phyloP scores from a whole-genome alignment of 37 sponge, comb jelly and placozoan genomes.

The Amphimedon queenslandica region DNA sequence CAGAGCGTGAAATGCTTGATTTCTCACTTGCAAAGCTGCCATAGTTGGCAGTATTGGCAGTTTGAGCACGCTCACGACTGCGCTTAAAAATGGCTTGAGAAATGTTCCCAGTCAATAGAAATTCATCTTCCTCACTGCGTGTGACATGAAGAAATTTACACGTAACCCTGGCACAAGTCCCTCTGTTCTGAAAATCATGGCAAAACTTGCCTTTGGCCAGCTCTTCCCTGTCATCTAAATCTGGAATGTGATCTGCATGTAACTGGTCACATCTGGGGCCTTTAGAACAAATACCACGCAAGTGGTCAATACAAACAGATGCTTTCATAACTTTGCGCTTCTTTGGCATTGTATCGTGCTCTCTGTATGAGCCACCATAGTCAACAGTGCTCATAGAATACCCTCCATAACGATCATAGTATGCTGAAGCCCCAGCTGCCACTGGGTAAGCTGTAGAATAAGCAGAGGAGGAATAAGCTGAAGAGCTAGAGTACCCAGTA shows the following conservation, averaged over 20 bases:
- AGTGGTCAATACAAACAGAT: conserved; percentile 49
- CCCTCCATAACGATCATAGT: too few relatives aligned
- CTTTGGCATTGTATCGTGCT: conserved; percentile 23
- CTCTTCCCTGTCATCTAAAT: conserved; percentile 50
- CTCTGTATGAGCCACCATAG: too few relatives aligned
- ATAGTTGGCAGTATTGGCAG: background rate
- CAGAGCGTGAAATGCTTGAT: background rate
- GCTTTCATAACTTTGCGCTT: conserved; percentile 27
- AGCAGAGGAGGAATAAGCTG: too few relatives aligned
- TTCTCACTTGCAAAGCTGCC: background rate
- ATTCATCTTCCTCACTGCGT: conserved; percentile 63
- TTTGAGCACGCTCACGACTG: conserved; percentile 8
- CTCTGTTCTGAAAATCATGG: conserved; percentile 59
- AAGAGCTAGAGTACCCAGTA: too few relatives aligned
- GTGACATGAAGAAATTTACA: conserved; percentile 63
- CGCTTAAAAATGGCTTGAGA: conserved; percentile 47
- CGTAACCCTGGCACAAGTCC: conserved; percentile 30
- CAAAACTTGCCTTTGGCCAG: conserved; percentile 61
- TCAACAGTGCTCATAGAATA: too few relatives aligned
- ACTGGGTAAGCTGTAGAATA: too few relatives aligned
- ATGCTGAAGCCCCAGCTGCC: too few relatives aligned
- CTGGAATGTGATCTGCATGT: conserved; percentile 49
- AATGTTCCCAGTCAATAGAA: conserved; percentile 50
- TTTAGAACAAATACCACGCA: conserved; percentile 44
- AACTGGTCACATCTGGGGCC: conserved; percentile 43